Conservation (phyloP, 2,113 vertebrate genomes). For the Lepidiolamprologus cunningtoni region DNA sequence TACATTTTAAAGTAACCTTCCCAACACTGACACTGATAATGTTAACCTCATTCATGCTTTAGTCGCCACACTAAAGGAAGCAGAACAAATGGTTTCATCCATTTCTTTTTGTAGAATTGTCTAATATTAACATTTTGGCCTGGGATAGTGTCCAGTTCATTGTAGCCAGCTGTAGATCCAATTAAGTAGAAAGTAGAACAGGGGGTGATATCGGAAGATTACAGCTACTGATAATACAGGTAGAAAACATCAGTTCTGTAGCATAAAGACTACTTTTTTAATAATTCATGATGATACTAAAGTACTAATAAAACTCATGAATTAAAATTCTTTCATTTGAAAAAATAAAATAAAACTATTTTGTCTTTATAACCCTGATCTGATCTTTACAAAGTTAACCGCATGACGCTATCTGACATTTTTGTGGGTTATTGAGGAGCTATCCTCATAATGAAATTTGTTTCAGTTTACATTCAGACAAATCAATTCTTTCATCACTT, state of each 20-base stretch:
- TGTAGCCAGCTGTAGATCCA: background rate
- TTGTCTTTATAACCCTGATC: background rate
- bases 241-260: background rate
- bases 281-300: background rate
- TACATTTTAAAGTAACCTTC: too few relatives aligned
- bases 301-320: background rate
- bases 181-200: background rate
- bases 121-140: background rate
- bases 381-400: background rate
- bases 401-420: background rate
- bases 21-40: background rate
- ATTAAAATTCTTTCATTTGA: background rate
- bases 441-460: background rate
- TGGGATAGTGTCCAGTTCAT: background rate
- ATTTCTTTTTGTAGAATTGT: background rate
- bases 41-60: background rate
- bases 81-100: background rate
- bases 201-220: fast-evolving
- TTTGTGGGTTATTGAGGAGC: background rate
- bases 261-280: background rate
- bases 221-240: background rate
- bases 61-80: background rate
- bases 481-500: background rate
- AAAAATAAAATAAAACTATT: background rate
- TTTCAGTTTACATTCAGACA: background rate